These are phyloP conservation scores for Trialeurodes vaporariorum DNA, from an alignment of 1,140 invertebrate species.

Conservation along the genomic window DNA sequence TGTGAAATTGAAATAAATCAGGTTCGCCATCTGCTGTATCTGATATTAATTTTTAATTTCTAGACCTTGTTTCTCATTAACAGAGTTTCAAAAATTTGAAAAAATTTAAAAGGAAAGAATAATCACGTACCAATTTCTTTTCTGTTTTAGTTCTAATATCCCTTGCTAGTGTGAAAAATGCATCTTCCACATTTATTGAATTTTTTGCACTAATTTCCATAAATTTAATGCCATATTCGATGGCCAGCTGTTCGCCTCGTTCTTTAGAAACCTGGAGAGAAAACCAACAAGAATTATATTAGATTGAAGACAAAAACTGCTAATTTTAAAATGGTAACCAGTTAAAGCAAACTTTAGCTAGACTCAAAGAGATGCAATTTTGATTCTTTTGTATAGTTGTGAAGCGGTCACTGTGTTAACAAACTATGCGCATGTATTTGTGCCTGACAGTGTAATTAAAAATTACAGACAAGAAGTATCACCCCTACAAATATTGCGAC, in stretches of 20 bases:
- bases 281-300: no score
- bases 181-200: conserved; percentile 81
- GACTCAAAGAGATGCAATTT: background rate
- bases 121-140: conserved; percentile 72
- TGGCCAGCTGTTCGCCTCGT: conserved; percentile 59
- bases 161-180: conserved; percentile 83
- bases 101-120: background rate
- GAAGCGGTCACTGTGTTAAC: no score
- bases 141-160: conserved; percentile 93
- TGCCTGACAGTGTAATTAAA: no score
- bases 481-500: no score
- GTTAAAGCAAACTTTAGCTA: background rate
- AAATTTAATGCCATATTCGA: conserved; percentile 87
- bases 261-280: conserved; percentile 47
- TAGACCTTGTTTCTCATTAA: no score
- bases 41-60: no score
- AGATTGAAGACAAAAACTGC: background rate
- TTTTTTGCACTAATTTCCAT: conserved; percentile 89
- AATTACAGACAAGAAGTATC: no score
- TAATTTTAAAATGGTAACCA: background rate
- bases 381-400: no score
- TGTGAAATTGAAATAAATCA: no score
- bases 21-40: no score
- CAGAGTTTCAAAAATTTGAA: no score
- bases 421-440: no score